Conservation (phyloP, 64 coral and sea anemone genomes). For the Actinia equina region DNA sequence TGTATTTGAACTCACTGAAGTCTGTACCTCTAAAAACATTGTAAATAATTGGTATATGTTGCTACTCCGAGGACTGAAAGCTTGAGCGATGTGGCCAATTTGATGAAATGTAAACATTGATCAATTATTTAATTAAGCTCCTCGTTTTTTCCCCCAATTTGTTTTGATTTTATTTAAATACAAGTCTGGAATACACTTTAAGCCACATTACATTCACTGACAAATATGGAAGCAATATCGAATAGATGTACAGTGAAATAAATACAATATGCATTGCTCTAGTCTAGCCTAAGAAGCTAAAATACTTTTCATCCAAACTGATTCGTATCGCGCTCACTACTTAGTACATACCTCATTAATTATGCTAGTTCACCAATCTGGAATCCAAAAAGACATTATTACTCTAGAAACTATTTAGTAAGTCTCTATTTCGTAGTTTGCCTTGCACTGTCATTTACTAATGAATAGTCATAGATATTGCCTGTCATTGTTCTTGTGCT, state of each 20-base stretch:
- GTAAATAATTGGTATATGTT: background rate
- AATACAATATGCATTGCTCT: background rate
- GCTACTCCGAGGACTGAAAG: background rate
- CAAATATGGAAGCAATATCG: background rate
- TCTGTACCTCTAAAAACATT: background rate
- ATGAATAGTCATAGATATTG: no score
- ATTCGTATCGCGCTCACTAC: background rate
- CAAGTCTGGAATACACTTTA: background rate
- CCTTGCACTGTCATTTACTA: no score
- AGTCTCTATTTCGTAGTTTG: no score
- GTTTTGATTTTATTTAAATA: constrained; percentile 1
- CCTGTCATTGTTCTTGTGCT: no score
- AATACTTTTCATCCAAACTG: background rate
- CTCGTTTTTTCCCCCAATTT: background rate
- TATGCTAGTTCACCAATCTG: background rate
- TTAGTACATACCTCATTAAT: background rate
- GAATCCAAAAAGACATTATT: no score
- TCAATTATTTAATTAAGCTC: constrained; percentile 3
- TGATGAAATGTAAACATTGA: background rate
- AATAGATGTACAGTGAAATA: background rate
- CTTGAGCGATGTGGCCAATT: background rate
- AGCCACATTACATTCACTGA: background rate
- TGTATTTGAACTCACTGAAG: background rate
- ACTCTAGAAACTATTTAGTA: background rate
- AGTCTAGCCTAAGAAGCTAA: background rate